Conservation (phyloP, 2,888 invertebrate species). For the Elaeidobius kamerunicus region DNA sequence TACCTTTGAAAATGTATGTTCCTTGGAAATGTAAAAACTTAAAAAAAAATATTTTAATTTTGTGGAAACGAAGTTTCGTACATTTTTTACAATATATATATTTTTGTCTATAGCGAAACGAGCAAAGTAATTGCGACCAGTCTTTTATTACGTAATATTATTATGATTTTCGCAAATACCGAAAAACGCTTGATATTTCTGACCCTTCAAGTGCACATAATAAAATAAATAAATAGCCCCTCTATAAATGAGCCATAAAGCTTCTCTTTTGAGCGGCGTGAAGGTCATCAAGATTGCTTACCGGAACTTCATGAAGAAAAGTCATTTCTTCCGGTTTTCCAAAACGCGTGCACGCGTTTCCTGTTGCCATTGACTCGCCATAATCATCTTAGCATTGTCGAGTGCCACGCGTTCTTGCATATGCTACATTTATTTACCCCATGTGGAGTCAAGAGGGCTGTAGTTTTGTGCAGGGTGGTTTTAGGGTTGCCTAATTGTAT, state of each 20-base stretch:
- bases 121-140: no score
- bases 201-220: no score
- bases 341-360: slow-evolving; percentile 39
- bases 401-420: slow-evolving; percentile 33
- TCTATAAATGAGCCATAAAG: slow-evolving; percentile 17
- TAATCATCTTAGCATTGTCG: slow-evolving; percentile 30
- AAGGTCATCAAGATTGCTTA: slow-evolving; percentile 31
- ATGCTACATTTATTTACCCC: slow-evolving; percentile 43
- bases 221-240: slow-evolving; percentile 9
- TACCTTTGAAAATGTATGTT: no score
- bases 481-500: slow-evolving; percentile 30
- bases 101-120: no score
- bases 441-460: slow-evolving; percentile 32
- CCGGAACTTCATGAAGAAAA: slow-evolving; percentile 35
- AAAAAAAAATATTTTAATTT: no score
- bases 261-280: slow-evolving; percentile 20
- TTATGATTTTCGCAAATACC: no score
- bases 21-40: no score
- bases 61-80: no score
- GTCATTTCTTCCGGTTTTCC: slow-evolving; percentile 35
- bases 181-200: no score
- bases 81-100: no score
- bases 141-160: no score
- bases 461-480: slow-evolving; percentile 34
- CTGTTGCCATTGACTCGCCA: slow-evolving; percentile 46